These are phyloP conservation scores for Poecilobothrus nobilitatus DNA, from an alignment of 2,888 invertebrate species.

Conservation along the genomic window DNA sequence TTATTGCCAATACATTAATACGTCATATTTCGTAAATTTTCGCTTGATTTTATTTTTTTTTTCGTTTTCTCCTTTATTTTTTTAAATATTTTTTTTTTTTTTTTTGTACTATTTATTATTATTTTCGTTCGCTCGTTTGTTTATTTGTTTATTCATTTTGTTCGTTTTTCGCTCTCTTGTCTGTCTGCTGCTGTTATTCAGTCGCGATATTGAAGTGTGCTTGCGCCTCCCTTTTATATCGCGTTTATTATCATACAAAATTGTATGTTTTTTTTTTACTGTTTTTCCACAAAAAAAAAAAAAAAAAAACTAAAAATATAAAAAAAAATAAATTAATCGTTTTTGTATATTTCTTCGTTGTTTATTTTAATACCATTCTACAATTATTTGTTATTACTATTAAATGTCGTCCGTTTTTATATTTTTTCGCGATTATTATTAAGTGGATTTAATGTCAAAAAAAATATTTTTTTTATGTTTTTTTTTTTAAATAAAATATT, in stretches of 20 bases:
- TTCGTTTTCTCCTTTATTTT: neutral
- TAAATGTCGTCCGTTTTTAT: neutral
- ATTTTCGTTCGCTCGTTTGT: neutral
- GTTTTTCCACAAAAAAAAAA: too few relatives aligned
- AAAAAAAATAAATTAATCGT: too few relatives aligned
- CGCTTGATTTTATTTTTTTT: too few relatives aligned
- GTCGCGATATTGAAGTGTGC: neutral
- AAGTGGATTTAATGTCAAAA: neutral
- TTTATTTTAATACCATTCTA: neutral
- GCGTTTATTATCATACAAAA: neutral
- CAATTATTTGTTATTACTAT: too few relatives aligned
- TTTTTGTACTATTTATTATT: too few relatives aligned
- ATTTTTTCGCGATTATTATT: neutral
- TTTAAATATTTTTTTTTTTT: too few relatives aligned
- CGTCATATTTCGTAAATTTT: neutral
- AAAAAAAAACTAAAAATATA: too few relatives aligned
- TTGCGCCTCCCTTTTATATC: conserved; percentile 3
- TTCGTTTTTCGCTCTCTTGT: neutral
- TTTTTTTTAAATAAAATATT: too few relatives aligned
- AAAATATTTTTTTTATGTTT: too few relatives aligned
- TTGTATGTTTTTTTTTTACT: neutral
- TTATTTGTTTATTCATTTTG: neutral
- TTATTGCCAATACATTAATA: neutral
- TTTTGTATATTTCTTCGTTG: neutral
- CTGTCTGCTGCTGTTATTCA: neutral